A percentile compares a stretch with the other conserved stretches of the same genome.
Conservation (phyloP, 2,797 vertebrate genomes). For the Muraenolepis orangiensis region DNA sequence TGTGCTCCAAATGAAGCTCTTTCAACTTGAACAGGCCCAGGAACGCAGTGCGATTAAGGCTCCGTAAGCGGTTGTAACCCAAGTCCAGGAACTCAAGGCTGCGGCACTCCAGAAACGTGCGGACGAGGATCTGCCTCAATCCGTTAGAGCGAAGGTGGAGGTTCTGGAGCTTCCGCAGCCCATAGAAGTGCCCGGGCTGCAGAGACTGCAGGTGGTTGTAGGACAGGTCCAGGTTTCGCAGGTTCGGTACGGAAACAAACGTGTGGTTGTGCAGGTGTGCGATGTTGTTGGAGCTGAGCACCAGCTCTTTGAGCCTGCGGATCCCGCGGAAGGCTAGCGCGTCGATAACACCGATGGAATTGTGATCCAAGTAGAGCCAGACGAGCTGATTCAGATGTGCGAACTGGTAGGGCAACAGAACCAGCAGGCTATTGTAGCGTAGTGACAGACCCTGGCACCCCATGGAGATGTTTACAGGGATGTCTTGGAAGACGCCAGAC, state of each 20-base stretch:
- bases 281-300: constrained; percentile 95
- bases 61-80: constrained; percentile 92
- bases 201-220: constrained; percentile 90
- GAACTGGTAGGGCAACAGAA: constrained; percentile 89
- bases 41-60: constrained; percentile 89
- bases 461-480: constrained; percentile 89
- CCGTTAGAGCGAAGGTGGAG: constrained; percentile 91
- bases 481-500: constrained; percentile 87
- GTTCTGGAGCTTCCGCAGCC: constrained; percentile 90
- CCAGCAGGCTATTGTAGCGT: constrained; percentile 90
- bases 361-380: constrained; percentile 98
- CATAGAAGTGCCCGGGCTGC: constrained; percentile 88
- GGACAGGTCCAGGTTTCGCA: constrained; percentile 91
- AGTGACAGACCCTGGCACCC: constrained; percentile 94
- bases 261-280: constrained; percentile 86
- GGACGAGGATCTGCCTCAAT: constrained; percentile 81
- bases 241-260: constrained; percentile 87
- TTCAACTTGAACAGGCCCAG: constrained; percentile 87
- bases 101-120: constrained; percentile 93
- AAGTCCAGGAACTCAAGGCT: constrained; percentile 94
- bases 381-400: constrained; percentile 93
- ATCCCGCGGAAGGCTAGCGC: constrained; percentile 90
- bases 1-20: constrained; percentile 95
- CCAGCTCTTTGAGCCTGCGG: constrained; percentile 91
- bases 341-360: constrained; percentile 83